Evolutionary conservation across 2,113 vertebrate genomes (phyloP), one percentile per base, ranked within the genome.

Genomic region (Hydrolagus affinis): DNA sequence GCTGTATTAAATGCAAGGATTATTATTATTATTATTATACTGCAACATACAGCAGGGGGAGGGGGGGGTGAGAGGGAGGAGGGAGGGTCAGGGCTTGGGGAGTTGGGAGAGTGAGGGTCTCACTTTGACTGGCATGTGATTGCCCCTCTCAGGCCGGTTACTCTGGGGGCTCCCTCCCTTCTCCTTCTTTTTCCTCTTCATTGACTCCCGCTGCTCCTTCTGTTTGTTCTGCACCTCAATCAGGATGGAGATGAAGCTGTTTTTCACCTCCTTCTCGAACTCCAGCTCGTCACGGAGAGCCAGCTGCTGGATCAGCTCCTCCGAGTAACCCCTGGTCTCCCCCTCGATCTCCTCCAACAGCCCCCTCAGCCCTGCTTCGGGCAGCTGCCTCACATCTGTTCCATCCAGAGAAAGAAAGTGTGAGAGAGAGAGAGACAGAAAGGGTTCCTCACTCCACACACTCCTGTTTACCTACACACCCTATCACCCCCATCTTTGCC

Each of bases 251-350:
- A 97, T 97, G 91, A 97, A 97, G 8, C 95, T 96, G 90, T 97
- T 97, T 91, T 97, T 97, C 92, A 97, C 95, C 88, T 97, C 96
- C 87, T 97, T 97, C 91, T 97, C 96, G 59, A 97, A 97, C 88
- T 97, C 96, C 88, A 96, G 92, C 93, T 97, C 96, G 0, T 97
- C 96, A 0, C 96, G 91, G 32, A 93, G 93, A 25, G 96, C 96
- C 91, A 97, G 90, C 92, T 97, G 95, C 15, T 93, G 91, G 86
- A 97, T 94, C 88, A 97, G 93, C 87, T 97, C 96, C 91, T 97
- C 96, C 0, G 96, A 97, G 90, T 93, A 96, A 88, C 96, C 94
- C 0, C 92, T 92, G 89, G 97, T 96, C 74, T 95, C 91, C 0
- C 88, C 90, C 88, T 97, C 95, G 74, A 97, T 92, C 19, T 94